Base-by-base conservation (phyloP, 2,797 vertebrate species). In the Scolopax rusticola region DNA sequence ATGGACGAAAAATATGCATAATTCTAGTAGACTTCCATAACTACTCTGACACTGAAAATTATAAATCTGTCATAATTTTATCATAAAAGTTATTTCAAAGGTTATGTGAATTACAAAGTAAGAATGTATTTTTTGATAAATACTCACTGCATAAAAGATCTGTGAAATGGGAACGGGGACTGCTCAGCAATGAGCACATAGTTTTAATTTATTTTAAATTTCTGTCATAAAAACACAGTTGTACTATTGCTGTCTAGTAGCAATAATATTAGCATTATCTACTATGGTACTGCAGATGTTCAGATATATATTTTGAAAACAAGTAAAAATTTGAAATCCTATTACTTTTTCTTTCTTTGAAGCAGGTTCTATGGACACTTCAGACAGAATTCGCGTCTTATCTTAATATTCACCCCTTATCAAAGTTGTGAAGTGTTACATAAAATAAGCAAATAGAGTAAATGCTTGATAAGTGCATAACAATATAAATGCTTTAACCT, bases 351-450 rank as follows among this genome's bases (percentile, higher is more conserved):
- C 43, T 84, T 88, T 51, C 91, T 97, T 95, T 96, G 87, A 93
- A 94, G 77, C 25, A 56, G 51, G n/a, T 95, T 95, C 68, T 88
- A 59, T 3, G 56, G 74, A 73, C 56, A 89, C 86, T 91, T 96
- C 80, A 94, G 73, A 95, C 19, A 92, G 63, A 91, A 96, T 84
- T 8, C 50, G 28, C 41, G 80, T 74, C 93, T 96, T 95, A 96
- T 95, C 94, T 96, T 93, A 93, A 94, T 84, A 95, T 70, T 90
- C 85, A 87, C 40, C 91, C 75, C 81, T 96, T 95, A 95, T 91
- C 91, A 77, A 89, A 89, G 54, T 86, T 95, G 21, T 93, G 80
- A 94, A 95, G 73, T 93, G 47, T 82, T 94, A 95, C 27, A 69
- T 30, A 87, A 94, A 94, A 94, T 73, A 57, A 95, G 74, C 24